Base-by-base conservation (phyloP, 2,888 invertebrate genomes). In the Flexamia atlantica region DNA sequence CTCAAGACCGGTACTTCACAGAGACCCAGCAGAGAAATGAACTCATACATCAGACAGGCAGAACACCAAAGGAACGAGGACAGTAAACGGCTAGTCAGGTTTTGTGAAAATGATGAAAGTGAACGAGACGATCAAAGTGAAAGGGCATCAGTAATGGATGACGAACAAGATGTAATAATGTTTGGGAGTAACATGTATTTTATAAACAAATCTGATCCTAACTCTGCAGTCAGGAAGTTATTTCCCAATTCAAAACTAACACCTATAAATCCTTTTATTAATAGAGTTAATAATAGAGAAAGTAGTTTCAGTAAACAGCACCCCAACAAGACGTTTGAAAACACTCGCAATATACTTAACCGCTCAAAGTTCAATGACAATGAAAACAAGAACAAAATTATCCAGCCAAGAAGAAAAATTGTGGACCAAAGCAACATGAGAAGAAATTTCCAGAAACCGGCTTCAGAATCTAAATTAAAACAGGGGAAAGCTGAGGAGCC, bases 161-260 rank as follows among this genome's bases (percentile, higher is more conserved):
- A 36, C 3, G 74, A 76, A 25, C 74, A 76, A 46, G 74, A 76
- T 76, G 74, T 76, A 4, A 76, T 76, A 20, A 76, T 46, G 74
- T 76, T 76, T 46, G 74, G 74, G 12, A 76, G 40, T 46, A 76
- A 42, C 28, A 46, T 76, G 74, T 76, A 76, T 20, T 46, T 46
- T 46, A 42, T 76, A 25, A 76, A 76, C 14, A 76, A 76, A 40
- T 76, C 74, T 25, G 74, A 76, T 46, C 74, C 74, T 46, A 76
- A 76, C 28, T 76, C 74, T 23, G 74, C 74, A 23, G 74, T 76
- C 1, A 76, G 74, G 17, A 76, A 76, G n/a, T 46, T 76, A 17
- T 76, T 76, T 28, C 74, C 74, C 9, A 76, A 76, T 40, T 76
- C 74, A 42, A 76, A 76, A 28, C 74, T 76, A 28, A 76, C 74